These are phyloP conservation scores for Orthonevra nobilis DNA, from an alignment of 2,888 invertebrate species.

Conservation along the genomic window DNA sequence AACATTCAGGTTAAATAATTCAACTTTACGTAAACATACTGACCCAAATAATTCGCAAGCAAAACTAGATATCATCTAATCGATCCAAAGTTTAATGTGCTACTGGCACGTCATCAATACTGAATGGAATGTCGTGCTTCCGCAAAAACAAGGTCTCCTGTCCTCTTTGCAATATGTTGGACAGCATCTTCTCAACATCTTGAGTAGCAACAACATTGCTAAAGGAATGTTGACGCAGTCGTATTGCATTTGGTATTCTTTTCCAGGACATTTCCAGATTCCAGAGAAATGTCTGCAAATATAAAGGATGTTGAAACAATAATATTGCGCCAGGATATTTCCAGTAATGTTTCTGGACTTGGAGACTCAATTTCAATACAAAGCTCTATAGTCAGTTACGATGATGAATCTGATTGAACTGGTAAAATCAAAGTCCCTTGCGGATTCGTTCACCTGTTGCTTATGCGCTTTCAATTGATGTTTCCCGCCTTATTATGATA, in stretches of 20 bases:
- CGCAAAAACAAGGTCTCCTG: constrained; percentile 16
- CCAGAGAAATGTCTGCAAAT: constrained; percentile 8
- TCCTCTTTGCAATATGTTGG: constrained; percentile 12
- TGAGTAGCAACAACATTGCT: background rate
- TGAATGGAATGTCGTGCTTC: constrained; percentile 10
- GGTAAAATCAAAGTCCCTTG: too few relatives aligned
- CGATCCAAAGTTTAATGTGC: constrained; percentile 36
- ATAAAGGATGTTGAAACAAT: background rate
- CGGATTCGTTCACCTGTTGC: too few relatives aligned
- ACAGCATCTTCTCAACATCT: background rate
- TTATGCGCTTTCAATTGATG: too few relatives aligned
- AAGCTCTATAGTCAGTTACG: too few relatives aligned
- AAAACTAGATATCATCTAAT: constrained; percentile 20
- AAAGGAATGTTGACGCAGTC: constrained; percentile 29
- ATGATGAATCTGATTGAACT: too few relatives aligned
- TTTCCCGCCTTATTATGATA: too few relatives aligned
- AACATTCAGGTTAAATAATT: too few relatives aligned
- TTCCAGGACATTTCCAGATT: constrained; percentile 3
- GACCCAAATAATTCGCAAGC: too few relatives aligned
- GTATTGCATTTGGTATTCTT: background rate
- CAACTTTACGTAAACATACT: too few relatives aligned
- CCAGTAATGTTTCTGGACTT: background rate
- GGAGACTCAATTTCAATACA: too few relatives aligned
- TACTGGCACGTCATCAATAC: constrained; percentile 23
- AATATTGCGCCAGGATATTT: background rate